Conservation (phyloP, 2,888 invertebrate genomes). For the Alloplasta piceator region DNA sequence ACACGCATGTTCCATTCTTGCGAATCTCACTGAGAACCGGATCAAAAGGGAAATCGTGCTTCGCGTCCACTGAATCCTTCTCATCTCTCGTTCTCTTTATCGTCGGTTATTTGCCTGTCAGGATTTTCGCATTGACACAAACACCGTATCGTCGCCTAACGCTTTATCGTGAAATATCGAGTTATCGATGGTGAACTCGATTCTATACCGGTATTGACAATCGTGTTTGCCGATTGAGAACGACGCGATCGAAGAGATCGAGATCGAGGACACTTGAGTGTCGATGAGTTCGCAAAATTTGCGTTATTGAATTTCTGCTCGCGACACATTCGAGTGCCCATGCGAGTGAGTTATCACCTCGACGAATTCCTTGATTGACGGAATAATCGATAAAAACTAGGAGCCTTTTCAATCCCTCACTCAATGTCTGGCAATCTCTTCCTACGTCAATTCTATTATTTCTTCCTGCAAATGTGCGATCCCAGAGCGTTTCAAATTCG, state of each 20-base stretch:
- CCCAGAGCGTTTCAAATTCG: neutral
- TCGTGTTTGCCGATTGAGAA: conserved; percentile 4
- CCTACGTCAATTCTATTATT: neutral
- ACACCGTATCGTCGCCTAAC: neutral
- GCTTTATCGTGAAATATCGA: conserved; percentile 8
- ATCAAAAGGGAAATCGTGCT: neutral
- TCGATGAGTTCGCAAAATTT: conserved; percentile 30
- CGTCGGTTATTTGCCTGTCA: neutral
- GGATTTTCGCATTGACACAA: conserved; percentile 9
- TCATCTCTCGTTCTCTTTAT: neutral
- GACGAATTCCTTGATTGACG: conserved; percentile 21
- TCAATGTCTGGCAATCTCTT: neutral
- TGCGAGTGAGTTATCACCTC: conserved; percentile 39
- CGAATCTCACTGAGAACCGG: neutral
- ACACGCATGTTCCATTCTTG: neutral
- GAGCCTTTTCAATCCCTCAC: conserved; percentile 40
- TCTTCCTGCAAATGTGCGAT: neutral
- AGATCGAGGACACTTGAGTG: conserved; percentile 15
- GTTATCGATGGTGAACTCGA: conserved; percentile 28
- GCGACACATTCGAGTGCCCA: conserved; percentile 1
- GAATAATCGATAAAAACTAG: conserved; percentile 22
- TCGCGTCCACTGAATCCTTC: neutral
- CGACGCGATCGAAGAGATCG: conserved; percentile 17
- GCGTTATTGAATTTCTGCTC: conserved; percentile 38
- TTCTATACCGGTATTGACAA: conserved; percentile 16